Evolutionary conservation across 2,797 vertebrate species (phyloP), one percentile per base, ranked within the genome.

Genomic region (Periparus ater): DNA sequence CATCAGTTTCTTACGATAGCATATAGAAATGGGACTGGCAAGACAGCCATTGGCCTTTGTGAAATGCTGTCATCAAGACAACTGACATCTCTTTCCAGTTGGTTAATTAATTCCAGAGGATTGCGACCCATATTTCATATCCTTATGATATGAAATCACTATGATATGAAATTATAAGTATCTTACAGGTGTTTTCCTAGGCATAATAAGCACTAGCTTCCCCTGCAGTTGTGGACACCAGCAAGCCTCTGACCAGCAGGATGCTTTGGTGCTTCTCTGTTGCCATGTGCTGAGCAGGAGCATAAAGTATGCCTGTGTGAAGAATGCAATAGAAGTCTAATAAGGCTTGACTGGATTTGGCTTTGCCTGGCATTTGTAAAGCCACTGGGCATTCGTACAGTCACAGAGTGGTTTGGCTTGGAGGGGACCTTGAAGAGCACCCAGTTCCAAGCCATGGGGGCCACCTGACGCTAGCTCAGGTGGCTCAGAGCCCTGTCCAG

Each of bases 41-140:
- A 66, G 60, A 34, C 67, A 76, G 54, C 60, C 36, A 29, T 86
- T 77, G 65, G 77, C 78, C 62, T 81, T 60, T 73, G 70, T 84
- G 67, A 73, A 79, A 27, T 77, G 63, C 75, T 91, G 74, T 91
- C 76, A 66, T 79, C 71, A 79, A 89, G 83, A 94, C 58, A 82
- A 74, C 57, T 88, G 79, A 79, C 85, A 53, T 55, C 54, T 73
- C 54, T 89, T 95, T 93, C 79, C 68, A 68, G 25, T 19, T 75
- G 74, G 51, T 79, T 93, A 71, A 67, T 81, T 70, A 77, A 81
- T 79, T 88, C 60, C 67, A 50, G 42, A 50, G 50, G 21, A 76
- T 79, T 85, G 54, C 71, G 77, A 68, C 0, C 0, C 29, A 17
- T 62, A 30, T 83, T 82, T 92, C 61, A 4, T 82, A 36, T 67